A percentile compares a stretch with the other conserved stretches of the same genome.
phyloP scores from a whole-genome alignment of 2,113 vertebrate species.

The Cynopterus brachyotis region DNA sequence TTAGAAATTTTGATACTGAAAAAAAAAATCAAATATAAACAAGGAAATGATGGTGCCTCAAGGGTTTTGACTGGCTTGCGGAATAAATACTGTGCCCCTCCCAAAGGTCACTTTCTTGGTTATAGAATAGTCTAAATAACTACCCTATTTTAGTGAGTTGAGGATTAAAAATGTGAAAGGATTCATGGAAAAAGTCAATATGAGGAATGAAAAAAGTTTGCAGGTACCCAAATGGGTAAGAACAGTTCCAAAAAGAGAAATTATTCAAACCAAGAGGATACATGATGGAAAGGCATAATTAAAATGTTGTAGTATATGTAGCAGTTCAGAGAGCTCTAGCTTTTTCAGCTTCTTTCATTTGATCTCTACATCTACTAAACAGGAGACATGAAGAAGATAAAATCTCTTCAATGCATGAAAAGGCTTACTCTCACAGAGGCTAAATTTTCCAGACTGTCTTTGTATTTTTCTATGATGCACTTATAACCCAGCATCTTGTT shows the following conservation, averaged over 20 bases:
- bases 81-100: not conserved
- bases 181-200: not conserved
- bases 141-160: not conserved
- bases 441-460: not conserved
- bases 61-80: not conserved
- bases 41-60: not conserved
- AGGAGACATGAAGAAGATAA: not conserved
- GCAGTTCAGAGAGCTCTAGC: not conserved
- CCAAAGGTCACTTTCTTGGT: slow-evolving; percentile 24
- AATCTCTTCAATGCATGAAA: not conserved
- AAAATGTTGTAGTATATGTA: not conserved
- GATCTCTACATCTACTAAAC: not conserved
- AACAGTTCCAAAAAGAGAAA: not conserved
- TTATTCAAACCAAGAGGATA: not conserved
- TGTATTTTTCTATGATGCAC: not conserved
- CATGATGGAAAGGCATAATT: not conserved
- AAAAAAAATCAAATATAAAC: slow-evolving; percentile 48
- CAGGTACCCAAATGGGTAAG: not conserved
- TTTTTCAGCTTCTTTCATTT: not conserved
- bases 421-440: not conserved
- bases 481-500: not conserved
- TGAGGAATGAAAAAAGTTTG: not conserved
- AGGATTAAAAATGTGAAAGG: not conserved
- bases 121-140: not conserved
- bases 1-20: slow-evolving; percentile 38